A percentile compares a stretch with the other conserved stretches of the same genome.
Conservation (phyloP, 2,888 invertebrate genomes). For the Brachypalpus laphriformis region DNA sequence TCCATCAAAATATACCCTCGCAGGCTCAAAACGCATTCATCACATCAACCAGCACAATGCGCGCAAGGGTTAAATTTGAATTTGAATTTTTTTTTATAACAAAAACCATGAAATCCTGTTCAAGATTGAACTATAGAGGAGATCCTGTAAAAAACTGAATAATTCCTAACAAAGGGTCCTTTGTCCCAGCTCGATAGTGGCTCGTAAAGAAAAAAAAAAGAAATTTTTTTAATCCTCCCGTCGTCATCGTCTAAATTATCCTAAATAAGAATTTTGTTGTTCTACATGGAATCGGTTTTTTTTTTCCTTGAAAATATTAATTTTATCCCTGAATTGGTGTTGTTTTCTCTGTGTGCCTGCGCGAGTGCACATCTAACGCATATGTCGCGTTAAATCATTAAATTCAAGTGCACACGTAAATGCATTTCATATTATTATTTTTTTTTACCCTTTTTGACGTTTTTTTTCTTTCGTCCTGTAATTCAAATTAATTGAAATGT, state of each 20-base stretch:
- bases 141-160: slow-evolving; percentile 42
- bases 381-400: slow-evolving; percentile 73
- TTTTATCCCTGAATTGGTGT: slow-evolving; percentile 68
- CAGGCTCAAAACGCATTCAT: slow-evolving; percentile 66
- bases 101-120: slow-evolving; percentile 51
- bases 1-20: slow-evolving; percentile 47
- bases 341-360: slow-evolving; percentile 28
- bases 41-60: slow-evolving; percentile 60
- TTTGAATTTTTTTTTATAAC: slow-evolving; percentile 15
- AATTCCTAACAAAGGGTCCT: slow-evolving; percentile 61
- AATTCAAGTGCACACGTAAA: slow-evolving; percentile 66
- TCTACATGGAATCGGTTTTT: slow-evolving; percentile 42
- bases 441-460: slow-evolving; percentile 20
- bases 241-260: slow-evolving; percentile 26
- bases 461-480: slow-evolving; percentile 36
- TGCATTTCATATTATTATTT: too few species aligned
- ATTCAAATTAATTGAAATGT: slow-evolving; percentile 73
- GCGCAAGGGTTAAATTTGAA: slow-evolving; percentile 73
- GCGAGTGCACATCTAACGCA: slow-evolving; percentile 67
- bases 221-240: slow-evolving; percentile 39
- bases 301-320: slow-evolving; percentile 49
- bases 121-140: slow-evolving; percentile 45
- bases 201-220: slow-evolving; percentile 40
- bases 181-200: slow-evolving; percentile 55
- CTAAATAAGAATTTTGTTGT: slow-evolving; percentile 47